phyloP scores from a whole-genome alignment of 2,888 invertebrate species.

The Lymantria dispar region DNA sequence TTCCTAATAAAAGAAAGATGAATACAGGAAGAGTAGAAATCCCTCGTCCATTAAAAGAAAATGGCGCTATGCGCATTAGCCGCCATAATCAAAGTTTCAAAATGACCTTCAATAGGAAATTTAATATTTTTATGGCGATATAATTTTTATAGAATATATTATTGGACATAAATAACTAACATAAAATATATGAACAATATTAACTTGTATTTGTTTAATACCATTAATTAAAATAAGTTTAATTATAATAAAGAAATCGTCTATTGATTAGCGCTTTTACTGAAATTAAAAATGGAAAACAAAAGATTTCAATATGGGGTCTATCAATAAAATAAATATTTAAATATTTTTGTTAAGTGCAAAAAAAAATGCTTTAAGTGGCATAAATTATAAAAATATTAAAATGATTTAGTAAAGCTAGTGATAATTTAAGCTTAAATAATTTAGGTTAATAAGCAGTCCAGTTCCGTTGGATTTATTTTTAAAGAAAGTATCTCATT shows the following conservation, averaged over 20 bases:
- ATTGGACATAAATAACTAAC: background rate
- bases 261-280: background rate
- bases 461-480: too few species aligned
- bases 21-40: slow-evolving; percentile 21
- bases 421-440: too few species aligned
- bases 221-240: background rate
- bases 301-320: too few species aligned
- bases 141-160: background rate
- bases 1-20: slow-evolving; percentile 55
- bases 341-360: too few species aligned
- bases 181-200: background rate
- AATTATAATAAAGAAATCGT: background rate
- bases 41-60: slow-evolving; percentile 37
- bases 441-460: too few species aligned
- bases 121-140: background rate
- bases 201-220: background rate
- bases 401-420: too few species aligned
- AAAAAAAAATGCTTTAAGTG: too few species aligned
- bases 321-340: too few species aligned
- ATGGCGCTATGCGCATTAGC: slow-evolving; percentile 37
- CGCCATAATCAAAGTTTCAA: slow-evolving; percentile 51
- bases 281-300: background rate
- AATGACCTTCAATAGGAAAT: slow-evolving; percentile 34
- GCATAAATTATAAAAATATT: too few species aligned
- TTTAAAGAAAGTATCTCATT: too few species aligned